phyloP scores from a whole-genome alignment of 2,888 invertebrate species.

The Alcis repandata region DNA sequence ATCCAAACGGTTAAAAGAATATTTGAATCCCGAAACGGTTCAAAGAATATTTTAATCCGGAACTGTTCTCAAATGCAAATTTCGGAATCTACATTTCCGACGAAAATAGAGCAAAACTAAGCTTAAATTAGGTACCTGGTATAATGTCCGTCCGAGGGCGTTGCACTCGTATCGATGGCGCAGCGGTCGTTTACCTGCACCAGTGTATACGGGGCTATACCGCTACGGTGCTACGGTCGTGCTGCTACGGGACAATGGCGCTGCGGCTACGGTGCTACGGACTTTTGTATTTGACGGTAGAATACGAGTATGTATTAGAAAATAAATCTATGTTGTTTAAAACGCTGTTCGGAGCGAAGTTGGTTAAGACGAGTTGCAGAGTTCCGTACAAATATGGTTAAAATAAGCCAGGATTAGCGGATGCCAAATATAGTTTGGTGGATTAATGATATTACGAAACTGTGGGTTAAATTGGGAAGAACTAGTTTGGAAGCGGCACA shows the following conservation, averaged over 20 bases:
- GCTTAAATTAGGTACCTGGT: slow-evolving; percentile 15
- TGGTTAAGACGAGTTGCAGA: too few species aligned
- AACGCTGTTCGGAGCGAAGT: too few species aligned
- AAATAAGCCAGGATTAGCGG: too few species aligned
- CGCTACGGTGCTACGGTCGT: slow-evolving; percentile 1
- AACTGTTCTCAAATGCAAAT: slow-evolving; percentile 19
- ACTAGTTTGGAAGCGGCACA: too few species aligned
- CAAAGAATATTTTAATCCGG: slow-evolving; percentile 18
- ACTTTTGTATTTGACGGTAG: too few species aligned
- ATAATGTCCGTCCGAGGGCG: slow-evolving; percentile 37
- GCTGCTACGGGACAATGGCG: slow-evolving; percentile 2
- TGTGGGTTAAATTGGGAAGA: too few species aligned
- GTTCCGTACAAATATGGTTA: too few species aligned
- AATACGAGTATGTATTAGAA: too few species aligned
- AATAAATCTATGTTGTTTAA: too few species aligned
- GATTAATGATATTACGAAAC: too few species aligned
- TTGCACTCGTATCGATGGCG: slow-evolving; percentile 56
- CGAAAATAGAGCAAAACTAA: not conserved
- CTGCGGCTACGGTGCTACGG: not conserved
- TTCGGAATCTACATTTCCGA: slow-evolving; percentile 12
- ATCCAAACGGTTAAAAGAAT: slow-evolving; percentile 11
- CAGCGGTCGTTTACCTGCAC: slow-evolving; percentile 43
- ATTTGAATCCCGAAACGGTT: slow-evolving; percentile 12
- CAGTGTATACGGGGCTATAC: slow-evolving; percentile 13
- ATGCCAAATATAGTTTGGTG: too few species aligned